These are phyloP conservation scores for Leistus spinibarbis DNA, from an alignment of 2,888 invertebrate species.

Conservation along the genomic window DNA sequence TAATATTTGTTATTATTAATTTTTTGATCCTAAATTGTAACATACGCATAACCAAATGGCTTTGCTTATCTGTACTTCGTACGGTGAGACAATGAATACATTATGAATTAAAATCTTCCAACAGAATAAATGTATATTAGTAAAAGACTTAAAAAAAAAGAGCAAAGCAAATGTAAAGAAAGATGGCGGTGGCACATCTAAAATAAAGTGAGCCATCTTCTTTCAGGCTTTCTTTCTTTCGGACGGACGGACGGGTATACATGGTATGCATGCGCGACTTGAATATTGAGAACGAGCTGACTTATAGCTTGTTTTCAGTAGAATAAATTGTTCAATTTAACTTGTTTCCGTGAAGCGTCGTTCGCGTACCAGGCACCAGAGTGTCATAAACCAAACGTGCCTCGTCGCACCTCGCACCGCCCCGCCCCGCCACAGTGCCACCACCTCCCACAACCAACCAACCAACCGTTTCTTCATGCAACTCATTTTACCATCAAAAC, in stretches of 20 bases:
- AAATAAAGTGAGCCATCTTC: background rate
- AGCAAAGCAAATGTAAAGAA: background rate
- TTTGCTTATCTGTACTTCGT: too few relatives aligned
- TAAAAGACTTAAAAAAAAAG: background rate
- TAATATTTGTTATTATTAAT: too few relatives aligned
- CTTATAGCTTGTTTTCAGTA: conserved; percentile 38
- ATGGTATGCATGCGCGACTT: conserved; percentile 9
- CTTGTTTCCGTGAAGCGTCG: conserved; percentile 32
- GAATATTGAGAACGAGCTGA: conserved; percentile 37
- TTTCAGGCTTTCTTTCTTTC: too few relatives aligned
- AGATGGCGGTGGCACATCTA: background rate
- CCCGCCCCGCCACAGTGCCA: background rate
- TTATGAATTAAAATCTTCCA: too few relatives aligned
- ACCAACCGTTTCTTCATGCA: background rate
- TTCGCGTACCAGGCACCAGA: conserved; percentile 33
- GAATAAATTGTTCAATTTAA: conserved; percentile 39
- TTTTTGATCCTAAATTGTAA: too few relatives aligned
- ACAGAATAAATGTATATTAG: background rate
- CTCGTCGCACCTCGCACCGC: background rate
- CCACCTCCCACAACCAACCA: background rate
- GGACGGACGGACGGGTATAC: too few relatives aligned
- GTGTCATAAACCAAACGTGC: conserved; percentile 28
- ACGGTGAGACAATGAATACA: too few relatives aligned
- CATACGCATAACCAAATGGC: too few relatives aligned
- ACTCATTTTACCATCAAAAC: too few relatives aligned